These are phyloP conservation scores for Volucella inflata DNA, from an alignment of 2,888 invertebrate species.

Conservation along the genomic window DNA sequence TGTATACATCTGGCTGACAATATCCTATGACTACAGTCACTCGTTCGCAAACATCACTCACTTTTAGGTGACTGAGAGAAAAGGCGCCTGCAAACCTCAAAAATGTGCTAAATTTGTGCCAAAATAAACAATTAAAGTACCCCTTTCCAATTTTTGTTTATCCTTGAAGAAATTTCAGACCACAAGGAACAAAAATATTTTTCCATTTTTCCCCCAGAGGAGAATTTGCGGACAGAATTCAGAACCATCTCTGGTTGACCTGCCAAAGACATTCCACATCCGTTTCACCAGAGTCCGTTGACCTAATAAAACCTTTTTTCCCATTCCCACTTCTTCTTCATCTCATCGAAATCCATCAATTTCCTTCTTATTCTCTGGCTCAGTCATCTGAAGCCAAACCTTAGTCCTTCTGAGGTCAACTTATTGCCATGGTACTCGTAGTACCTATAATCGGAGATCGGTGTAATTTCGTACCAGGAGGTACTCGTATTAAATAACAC, in stretches of 20 bases:
- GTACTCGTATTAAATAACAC: constrained; percentile 75
- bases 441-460: constrained; percentile 24
- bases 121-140: constrained; percentile 59
- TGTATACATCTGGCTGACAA: no score
- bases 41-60: background rate
- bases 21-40: no score
- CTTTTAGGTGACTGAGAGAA: background rate
- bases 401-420: constrained; percentile 65
- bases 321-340: constrained; percentile 43
- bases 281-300: constrained; percentile 71
- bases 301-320: constrained; percentile 65
- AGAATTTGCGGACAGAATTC: constrained; percentile 5
- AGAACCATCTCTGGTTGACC: constrained; percentile 34
- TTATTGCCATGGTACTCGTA: no score
- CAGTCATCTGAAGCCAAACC: constrained; percentile 17
- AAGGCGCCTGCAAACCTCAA: constrained; percentile 45
- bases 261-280: constrained; percentile 71
- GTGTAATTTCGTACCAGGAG: constrained; percentile 63
- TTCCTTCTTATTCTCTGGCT: constrained; percentile 60
- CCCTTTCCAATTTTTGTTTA: constrained; percentile 2
- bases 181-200: constrained; percentile 22
- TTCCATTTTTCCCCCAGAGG: constrained; percentile 35
- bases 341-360: constrained; percentile 65
- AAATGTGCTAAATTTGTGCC: constrained; percentile 43
- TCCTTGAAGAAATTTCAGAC: constrained; percentile 22